A percentile compares a stretch with the other conserved stretches of the same genome.
Evolutionary conservation across 2,888 invertebrate genomes (phyloP).

Genomic region (Aplocera efformata): DNA sequence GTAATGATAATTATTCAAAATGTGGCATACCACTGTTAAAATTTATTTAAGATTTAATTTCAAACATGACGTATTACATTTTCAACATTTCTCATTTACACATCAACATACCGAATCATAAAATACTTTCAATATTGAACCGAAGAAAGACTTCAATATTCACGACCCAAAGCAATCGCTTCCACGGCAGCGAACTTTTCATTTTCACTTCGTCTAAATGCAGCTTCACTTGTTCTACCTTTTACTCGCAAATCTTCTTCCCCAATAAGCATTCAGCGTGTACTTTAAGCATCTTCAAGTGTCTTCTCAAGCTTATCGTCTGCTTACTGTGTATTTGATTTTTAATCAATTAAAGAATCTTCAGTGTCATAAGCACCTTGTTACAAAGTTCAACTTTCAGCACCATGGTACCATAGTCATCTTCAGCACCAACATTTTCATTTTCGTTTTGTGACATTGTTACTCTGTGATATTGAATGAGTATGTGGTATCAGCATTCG

Average conservation of each 20-base stretch:
- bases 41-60: constrained; percentile 32
- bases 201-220: constrained; percentile 51
- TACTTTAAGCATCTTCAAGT: constrained; percentile 25
- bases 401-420: constrained; percentile 38
- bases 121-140: constrained; percentile 19
- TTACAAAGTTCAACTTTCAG: constrained; percentile 24
- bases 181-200: constrained; percentile 57
- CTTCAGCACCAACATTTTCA: constrained; percentile 53
- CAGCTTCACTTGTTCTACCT: constrained; percentile 58
- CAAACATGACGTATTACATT: constrained; percentile 34
- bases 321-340: constrained; percentile 30
- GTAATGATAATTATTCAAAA: constrained; percentile 12
- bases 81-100: constrained; percentile 42
- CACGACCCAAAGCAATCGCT: constrained; percentile 39
- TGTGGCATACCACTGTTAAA: constrained; percentile 18
- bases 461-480: constrained; percentile 67
- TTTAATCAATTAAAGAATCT: constrained; percentile 24
- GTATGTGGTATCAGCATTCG: constrained; percentile 77
- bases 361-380: constrained; percentile 22
- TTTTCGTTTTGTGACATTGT: constrained; percentile 52
- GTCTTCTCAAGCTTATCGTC: constrained; percentile 26
- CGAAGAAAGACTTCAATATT: constrained; percentile 21
- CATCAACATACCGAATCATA: constrained; percentile 34
- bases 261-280: constrained; percentile 38
- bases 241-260: constrained; percentile 30